Evolutionary conservation across 2,113 vertebrate genomes (phyloP), one percentile per base, ranked within the genome.

Genomic region (Malurus melanocephalus): DNA sequence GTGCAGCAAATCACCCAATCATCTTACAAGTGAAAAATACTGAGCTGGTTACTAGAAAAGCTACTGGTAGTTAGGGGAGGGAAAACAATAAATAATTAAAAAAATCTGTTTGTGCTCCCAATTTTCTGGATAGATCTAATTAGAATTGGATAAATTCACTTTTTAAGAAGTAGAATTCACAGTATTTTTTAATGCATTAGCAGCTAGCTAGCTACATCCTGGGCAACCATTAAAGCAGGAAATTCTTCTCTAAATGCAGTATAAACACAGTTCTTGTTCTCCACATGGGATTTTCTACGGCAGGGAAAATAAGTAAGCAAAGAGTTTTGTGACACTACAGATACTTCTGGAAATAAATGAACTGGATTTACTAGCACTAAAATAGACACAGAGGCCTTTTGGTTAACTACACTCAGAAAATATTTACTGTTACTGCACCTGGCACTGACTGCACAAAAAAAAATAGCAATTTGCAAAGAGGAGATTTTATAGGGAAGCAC

Each of bases 321-420:
- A 38, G 40, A 82, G 43, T 48, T 71, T 93, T 80, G 55, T 1
- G 2, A 91, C 24, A 80, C 32, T 85, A 69, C 80, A 88, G 89
- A 92, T 88, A 90, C 65, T 83, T 85, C 69, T 10, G 38, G 86
- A 94, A 87, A 89, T 84, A 76, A 93, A 85, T 32, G 4, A 83
- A 89, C 48, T 60, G 55, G 62, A 77, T 88, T 91, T 87, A 61
- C 62, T 28, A 81, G 64, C 51, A 84, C 71, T 79, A 82, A 93
- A 89, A 94, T 51, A 87, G 30, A 72, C 38, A 72, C 21, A 82
- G 87, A 93, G 46, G 38, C 42, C 52, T 84, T 88, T 83, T 91
- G 73, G 80, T 95, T 90, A 92, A 65, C 75, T 85, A 65, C 15
- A 46, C 11, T 71, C 1, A 5, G 74, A 88, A 93, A 93, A 71